Conservation (phyloP, 2,113 vertebrate species). For the Oplegnathus fasciatus region DNA sequence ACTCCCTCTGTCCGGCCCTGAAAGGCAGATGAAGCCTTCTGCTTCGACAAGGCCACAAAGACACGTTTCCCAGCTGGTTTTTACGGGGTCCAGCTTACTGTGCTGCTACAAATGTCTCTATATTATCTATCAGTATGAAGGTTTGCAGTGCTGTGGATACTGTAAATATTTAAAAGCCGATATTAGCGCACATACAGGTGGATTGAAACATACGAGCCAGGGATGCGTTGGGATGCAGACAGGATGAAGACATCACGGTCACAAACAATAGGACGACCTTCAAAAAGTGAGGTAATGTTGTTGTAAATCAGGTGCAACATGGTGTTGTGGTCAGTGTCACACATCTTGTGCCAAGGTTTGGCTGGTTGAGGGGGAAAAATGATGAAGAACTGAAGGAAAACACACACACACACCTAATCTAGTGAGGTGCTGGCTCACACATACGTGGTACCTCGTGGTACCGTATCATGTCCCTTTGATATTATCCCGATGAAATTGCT, state of each 20-base stretch:
- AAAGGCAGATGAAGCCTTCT: slow-evolving; percentile 59
- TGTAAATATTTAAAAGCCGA: not conserved
- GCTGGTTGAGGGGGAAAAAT: not conserved
- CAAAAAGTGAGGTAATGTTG: not conserved
- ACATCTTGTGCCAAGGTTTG: not conserved
- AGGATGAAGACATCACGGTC: not conserved
- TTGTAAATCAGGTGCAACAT: not conserved
- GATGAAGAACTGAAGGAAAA: not conserved
- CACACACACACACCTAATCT: too few relatives aligned
- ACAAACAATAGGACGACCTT: not conserved
- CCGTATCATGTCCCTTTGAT: too few relatives aligned
- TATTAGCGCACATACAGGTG: not conserved
- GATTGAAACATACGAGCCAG: not conserved
- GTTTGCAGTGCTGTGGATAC: not conserved
- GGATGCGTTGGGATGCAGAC: not conserved
- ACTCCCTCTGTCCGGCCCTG: slow-evolving; percentile 30
- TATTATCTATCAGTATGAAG: not conserved
- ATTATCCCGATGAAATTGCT: too few relatives aligned
- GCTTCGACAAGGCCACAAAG: slow-evolving; percentile 28
- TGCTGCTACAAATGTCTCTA: not conserved
- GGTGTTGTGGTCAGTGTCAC: not conserved
- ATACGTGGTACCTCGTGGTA: not conserved
- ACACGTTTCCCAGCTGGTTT: slow-evolving; percentile 30
- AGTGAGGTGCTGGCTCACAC: not conserved
- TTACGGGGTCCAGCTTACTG: not conserved